phyloP scores from a whole-genome alignment of 2,113 vertebrate genomes.

The Struthidea cinerea region DNA sequence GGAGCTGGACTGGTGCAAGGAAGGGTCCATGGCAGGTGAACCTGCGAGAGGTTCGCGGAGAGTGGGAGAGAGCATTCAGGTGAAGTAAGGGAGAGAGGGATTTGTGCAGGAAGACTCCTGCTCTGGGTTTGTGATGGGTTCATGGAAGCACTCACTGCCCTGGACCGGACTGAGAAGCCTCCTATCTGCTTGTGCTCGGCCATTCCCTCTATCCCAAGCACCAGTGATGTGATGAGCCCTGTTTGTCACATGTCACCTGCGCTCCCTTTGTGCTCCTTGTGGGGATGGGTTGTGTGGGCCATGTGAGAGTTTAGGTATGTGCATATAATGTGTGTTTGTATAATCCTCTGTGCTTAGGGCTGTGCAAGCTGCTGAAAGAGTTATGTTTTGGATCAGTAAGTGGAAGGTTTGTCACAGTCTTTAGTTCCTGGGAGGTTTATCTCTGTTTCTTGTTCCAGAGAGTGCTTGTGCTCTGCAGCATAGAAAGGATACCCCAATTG shows the following conservation, averaged over 20 bases:
- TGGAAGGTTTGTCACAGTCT: background rate
- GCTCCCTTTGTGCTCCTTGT: background rate
- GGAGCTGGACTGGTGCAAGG: background rate
- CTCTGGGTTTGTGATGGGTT: background rate
- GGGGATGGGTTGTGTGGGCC: background rate
- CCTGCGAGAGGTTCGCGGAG: background rate
- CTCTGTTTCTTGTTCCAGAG: background rate
- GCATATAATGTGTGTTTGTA: background rate
- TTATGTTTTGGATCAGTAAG: background rate
- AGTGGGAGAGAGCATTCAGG: background rate
- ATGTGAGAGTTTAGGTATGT: background rate
- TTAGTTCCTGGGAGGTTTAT: background rate
- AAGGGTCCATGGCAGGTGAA: background rate
- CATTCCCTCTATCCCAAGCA: background rate
- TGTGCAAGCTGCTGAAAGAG: background rate
- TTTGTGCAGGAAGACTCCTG: background rate
- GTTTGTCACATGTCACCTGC: rapidly evolving
- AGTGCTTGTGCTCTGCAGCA: background rate
- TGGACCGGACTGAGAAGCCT: background rate
- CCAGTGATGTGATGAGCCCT: rapidly evolving
- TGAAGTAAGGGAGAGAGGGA: background rate
- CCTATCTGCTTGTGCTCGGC: background rate
- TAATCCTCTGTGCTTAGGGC: background rate
- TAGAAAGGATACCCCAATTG: background rate
- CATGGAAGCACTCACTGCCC: background rate